A percentile compares a stretch with the other conserved stretches of the same genome.
Conservation (phyloP, 2,113 vertebrate species). For the Notarius quadriscutis region DNA sequence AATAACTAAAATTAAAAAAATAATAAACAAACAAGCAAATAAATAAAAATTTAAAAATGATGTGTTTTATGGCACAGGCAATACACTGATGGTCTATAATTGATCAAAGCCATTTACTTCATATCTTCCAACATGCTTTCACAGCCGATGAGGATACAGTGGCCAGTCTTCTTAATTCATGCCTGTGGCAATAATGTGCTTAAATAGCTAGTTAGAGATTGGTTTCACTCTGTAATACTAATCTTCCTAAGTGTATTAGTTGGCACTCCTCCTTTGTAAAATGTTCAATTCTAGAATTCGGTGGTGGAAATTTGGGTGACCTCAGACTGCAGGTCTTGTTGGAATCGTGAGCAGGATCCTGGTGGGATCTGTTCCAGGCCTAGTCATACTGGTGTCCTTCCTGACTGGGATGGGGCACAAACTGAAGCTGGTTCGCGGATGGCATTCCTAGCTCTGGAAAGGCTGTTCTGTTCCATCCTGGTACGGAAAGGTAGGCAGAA, state of each 20-base stretch:
- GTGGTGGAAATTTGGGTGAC: constrained; percentile 81
- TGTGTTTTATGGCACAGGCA: neutral
- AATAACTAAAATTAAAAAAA: too few species aligned
- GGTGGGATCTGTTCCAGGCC: constrained; percentile 67
- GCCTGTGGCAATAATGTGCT: neutral
- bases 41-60: neutral
- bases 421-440: constrained; percentile 78
- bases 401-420: constrained; percentile 73
- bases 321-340: constrained; percentile 76
- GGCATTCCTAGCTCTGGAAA: constrained; percentile 71
- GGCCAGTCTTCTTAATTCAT: neutral
- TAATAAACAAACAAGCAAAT: too few species aligned
- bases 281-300: constrained; percentile 62
- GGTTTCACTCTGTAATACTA: neutral
- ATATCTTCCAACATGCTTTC: neutral
- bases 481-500: constrained; percentile 83
- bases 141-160: neutral
- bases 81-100: neutral
- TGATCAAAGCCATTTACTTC: neutral
- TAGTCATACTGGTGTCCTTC: constrained; percentile 82
- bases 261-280: neutral
- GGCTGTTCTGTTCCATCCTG: constrained; percentile 67
- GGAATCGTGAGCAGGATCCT: constrained; percentile 65
- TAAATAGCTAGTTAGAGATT: neutral
- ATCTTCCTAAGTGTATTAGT: neutral